Evolutionary conservation across 2,113 vertebrate species (phyloP).

Genomic region (Tympanuchus pallidicinctus): DNA sequence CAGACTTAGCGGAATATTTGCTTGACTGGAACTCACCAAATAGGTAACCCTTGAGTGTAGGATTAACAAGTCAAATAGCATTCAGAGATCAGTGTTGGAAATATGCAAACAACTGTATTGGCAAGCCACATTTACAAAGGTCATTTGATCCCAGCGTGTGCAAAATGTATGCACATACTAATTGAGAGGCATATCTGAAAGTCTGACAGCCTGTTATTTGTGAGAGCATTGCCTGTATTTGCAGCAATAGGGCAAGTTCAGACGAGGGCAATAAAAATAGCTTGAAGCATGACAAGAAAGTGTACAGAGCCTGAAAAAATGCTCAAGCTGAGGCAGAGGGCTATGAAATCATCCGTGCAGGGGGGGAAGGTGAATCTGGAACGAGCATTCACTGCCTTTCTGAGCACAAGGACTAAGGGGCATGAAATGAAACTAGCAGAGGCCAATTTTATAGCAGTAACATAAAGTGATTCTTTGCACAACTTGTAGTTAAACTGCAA

Average conservation of each 20-base stretch:
- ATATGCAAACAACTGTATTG: background rate
- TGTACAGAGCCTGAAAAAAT: background rate
- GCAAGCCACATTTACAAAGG: conserved; percentile 3
- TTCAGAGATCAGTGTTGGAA: background rate
- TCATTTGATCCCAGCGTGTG: conserved; percentile 25
- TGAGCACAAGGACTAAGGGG: background rate
- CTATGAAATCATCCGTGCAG: background rate
- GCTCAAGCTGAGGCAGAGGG: background rate
- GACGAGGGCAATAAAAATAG: background rate
- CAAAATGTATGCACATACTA: conserved; percentile 38
- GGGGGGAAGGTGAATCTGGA: background rate
- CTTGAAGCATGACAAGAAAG: background rate
- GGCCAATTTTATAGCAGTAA: background rate
- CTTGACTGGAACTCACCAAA: background rate
- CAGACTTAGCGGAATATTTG: background rate
- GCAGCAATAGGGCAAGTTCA: background rate
- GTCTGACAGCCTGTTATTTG: conserved; percentile 34
- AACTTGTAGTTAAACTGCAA: background rate
- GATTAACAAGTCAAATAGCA: background rate
- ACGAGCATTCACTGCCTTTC: background rate
- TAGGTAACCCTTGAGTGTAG: background rate
- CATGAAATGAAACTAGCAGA: background rate
- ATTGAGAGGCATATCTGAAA: conserved; percentile 33
- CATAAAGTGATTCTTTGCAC: background rate
- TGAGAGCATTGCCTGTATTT: background rate